Percentiles rank a stretch among this genome's conserved stretches.
Conservation (phyloP, 2,888 invertebrate species). For the Barypeithes pellucidus region DNA sequence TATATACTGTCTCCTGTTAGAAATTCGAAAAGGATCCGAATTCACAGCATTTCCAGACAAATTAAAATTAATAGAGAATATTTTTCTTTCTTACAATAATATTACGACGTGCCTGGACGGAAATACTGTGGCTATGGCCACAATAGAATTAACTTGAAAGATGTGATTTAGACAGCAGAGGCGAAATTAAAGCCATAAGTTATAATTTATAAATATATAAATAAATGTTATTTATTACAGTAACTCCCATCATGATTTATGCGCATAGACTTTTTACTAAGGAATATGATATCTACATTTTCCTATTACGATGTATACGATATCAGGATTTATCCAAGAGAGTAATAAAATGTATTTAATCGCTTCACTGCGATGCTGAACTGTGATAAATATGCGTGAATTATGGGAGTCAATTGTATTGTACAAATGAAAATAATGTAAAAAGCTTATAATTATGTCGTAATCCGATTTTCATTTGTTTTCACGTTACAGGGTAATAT, state of each 20-base stretch:
- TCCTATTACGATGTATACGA: too few relatives aligned
- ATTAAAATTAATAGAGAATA: slow-evolving; percentile 69
- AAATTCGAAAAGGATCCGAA: not conserved
- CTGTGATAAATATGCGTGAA: too few relatives aligned
- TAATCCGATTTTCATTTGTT: too few relatives aligned
- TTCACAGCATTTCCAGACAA: slow-evolving; percentile 57
- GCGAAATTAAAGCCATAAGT: slow-evolving; percentile 19
- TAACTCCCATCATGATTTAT: not conserved
- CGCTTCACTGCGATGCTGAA: too few relatives aligned
- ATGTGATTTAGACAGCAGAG: slow-evolving; percentile 42
- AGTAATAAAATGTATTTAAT: too few relatives aligned
- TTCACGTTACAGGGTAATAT: too few relatives aligned
- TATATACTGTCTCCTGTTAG: not conserved
- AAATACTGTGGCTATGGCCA: slow-evolving; percentile 58
- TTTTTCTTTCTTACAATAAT: slow-evolving; percentile 70
- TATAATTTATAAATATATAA: slow-evolving; percentile 15
- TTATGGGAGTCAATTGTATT: too few relatives aligned
- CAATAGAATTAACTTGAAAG: slow-evolving; percentile 44
- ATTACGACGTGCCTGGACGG: slow-evolving; percentile 65
- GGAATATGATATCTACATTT: too few relatives aligned
- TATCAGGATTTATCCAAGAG: too few relatives aligned
- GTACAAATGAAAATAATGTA: too few relatives aligned
- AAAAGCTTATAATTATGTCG: too few relatives aligned
- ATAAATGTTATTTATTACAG: not conserved
- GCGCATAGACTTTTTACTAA: too few relatives aligned